phyloP scores from a whole-genome alignment of 2,888 invertebrate genomes.

The Euplexia lucipara region DNA sequence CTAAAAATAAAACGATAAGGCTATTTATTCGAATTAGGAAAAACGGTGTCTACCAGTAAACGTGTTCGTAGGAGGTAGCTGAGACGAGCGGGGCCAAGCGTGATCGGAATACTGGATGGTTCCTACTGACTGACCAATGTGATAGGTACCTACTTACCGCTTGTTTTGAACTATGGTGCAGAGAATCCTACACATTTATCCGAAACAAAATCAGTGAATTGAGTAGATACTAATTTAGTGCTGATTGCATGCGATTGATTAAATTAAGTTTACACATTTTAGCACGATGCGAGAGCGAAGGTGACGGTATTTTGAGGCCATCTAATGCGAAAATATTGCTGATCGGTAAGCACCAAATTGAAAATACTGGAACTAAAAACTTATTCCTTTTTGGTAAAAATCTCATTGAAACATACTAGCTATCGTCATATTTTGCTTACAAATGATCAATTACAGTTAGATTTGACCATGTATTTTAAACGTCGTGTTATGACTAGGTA shows the following conservation, averaged over 20 bases:
- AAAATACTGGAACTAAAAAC: too few species aligned
- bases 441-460: constrained; percentile 14
- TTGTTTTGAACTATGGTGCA: constrained; percentile 22
- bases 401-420: neutral
- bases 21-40: constrained; percentile 44
- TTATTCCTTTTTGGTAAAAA: neutral
- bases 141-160: constrained; percentile 44
- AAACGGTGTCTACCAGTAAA: constrained; percentile 65
- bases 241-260: neutral
- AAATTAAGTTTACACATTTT: constrained; percentile 2
- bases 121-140: constrained; percentile 38
- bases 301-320: constrained; percentile 5
- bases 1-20: constrained; percentile 11
- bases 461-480: constrained; percentile 6
- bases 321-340: neutral
- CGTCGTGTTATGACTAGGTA: constrained; percentile 18
- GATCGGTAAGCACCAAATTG: neutral
- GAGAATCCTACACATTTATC: neutral
- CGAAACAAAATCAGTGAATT: constrained; percentile 1
- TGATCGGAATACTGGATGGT: constrained; percentile 63
- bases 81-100: constrained; percentile 65
- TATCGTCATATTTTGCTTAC: neutral
- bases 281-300: neutral
- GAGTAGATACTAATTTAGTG: constrained; percentile 5
- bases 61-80: constrained; percentile 62